A percentile compares a stretch with the other conserved stretches of the same genome.
Conservation (phyloP, 2,113 vertebrate genomes). For the Drymodes brunneopygia region DNA sequence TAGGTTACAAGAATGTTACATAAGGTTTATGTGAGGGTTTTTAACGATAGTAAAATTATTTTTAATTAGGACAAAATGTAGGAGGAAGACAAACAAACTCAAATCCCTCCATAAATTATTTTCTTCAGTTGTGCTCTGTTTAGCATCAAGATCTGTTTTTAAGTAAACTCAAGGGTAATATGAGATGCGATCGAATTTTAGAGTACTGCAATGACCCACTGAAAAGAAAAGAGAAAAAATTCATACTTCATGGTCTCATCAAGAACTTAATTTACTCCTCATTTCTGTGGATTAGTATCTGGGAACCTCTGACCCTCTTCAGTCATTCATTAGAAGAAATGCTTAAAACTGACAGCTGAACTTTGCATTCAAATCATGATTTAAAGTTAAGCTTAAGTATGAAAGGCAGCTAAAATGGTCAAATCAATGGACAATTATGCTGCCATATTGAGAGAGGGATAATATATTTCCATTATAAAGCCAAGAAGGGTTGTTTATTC, state of each 20-base stretch:
- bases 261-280: background rate
- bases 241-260: background rate
- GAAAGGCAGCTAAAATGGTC: background rate
- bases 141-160: background rate
- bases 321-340: background rate
- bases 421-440: background rate
- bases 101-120: background rate
- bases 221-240: background rate
- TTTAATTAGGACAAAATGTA: slow-evolving; percentile 19
- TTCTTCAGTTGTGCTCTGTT: background rate
- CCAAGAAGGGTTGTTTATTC: background rate
- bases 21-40: background rate
- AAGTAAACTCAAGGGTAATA: slow-evolving; percentile 2
- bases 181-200: background rate
- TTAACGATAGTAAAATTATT: background rate
- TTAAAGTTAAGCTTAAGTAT: background rate
- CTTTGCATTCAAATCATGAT: background rate
- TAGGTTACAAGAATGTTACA: background rate
- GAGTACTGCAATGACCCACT: background rate
- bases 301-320: background rate
- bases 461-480: background rate
- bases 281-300: background rate
- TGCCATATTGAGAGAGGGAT: background rate
- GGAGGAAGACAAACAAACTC: background rate
- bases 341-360: background rate